Evolutionary conservation across 1,140 invertebrate species (phyloP), one percentile per base, ranked within the genome.

Genomic region (Brachionus manjavacas): DNA sequence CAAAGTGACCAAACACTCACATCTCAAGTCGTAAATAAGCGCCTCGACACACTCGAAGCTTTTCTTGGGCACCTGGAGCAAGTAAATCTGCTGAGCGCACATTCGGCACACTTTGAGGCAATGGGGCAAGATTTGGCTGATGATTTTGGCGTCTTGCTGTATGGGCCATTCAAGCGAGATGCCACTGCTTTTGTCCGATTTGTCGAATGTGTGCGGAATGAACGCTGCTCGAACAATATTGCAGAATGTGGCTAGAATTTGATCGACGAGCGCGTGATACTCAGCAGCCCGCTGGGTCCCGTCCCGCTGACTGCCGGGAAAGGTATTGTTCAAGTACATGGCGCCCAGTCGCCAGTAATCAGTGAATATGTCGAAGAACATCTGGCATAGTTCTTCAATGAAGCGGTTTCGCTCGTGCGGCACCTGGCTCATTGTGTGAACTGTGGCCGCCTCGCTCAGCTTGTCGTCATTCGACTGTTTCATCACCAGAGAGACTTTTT

Each of bases 371-470:
- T 64, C 49, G n/a, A 43, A 81, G 23, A 81, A 81, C 79, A 81
- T 81, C 31, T 81, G 79, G 35, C 79, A 81, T 3, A 81, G 25
- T 28, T 81, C 79, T 35, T 81, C 79, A 31, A 81, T 81, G 52
- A 81, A 81, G 3, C 31, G 20, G 20, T 81, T 81, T 12, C 79
- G 31, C 31, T 81, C 79, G 14, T 81, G 79, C 7, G 79, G 79
- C 39, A 81, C 39, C 20, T 46, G 39, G n/a, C 41, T 76, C 72
- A 76, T 76, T 4, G 20, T 9, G 20, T 76, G 72, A 20, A 76
- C 46, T 2, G 23, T 76, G 11, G 72, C 16, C 16, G 72, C 72
- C n/a, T 76, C 72, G 9, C 8, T 80, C 14, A 20, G 0, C 20
- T 81, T 43, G 28, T 81, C 35, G 0, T 28, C 35, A 64, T 80